Evolutionary conservation across 2,888 invertebrate genomes (phyloP), one percentile per base, ranked within the genome.

Genomic region (Tetragonula carbonaria): DNA sequence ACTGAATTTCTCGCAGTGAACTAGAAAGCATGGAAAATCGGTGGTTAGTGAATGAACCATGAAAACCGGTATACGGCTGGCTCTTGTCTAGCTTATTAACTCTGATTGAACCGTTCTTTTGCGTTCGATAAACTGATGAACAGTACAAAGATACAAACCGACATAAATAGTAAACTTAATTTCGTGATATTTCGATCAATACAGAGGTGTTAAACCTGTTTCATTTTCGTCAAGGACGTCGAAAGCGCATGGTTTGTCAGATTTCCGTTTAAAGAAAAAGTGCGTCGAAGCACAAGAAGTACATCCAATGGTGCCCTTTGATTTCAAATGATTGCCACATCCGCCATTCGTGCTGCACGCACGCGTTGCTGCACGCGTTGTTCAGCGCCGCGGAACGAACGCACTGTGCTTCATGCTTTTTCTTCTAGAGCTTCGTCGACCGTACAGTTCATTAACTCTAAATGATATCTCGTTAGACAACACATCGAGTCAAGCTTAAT

Each of bases 381-480:
- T 28, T n/a, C 66, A 63, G 38, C 72, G 86, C 67, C 53, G 55
- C 63, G 81, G 8, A 70, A 70, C 71, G 77, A 66, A 55, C 57
- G 28, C 21, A 14, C 33, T 14, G 18, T 23, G 66, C 28, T 13
- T 33, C 70, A 16, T 51, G 55, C 57, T 55, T 51, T 14, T 51
- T 51, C 28, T 45, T 45, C 28, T 2, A 23, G 55, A 38, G 74
- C 77, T 75, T 80, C 80, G 80, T 87, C 86, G 81, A 78, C 81
- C 87, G 45, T 45, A 21, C 51, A 76, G 67, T 81, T 85, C 82
- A 76, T 86, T 86, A 85, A 70, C 86, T 82, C 57, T 23, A 51
- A 82, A 88, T 74, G 79, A 85, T 87, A 82, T 78, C 81, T 78
- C 78, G 76, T 87, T 87, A 74, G 67, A 73, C 66, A 62, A 53